A percentile compares a stretch with the other conserved stretches of the same genome.
phyloP scores from a whole-genome alignment of 2,888 invertebrate species.

The Drosophila quinaria region DNA sequence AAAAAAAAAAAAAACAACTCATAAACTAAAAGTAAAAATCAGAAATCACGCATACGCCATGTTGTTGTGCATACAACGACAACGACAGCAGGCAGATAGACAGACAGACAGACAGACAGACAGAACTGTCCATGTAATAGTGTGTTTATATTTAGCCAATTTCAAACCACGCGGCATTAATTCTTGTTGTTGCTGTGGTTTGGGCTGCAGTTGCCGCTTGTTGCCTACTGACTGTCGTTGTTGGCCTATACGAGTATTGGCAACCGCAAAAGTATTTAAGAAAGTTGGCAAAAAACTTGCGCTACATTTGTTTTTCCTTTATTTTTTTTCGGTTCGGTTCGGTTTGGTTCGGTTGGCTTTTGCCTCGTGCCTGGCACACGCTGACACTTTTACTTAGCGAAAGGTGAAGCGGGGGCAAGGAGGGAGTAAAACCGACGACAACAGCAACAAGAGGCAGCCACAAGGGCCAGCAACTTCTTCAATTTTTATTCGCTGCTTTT shows the following conservation, averaged over 20 bases:
- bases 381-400: conserved; percentile 77
- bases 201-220: conserved; percentile 10
- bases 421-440: background rate
- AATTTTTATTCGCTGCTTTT: conserved; percentile 16
- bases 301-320: conserved; percentile 31
- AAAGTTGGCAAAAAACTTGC: conserved; percentile 65
- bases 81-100: background rate
- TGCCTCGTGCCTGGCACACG: conserved; percentile 71
- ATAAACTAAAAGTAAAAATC: conserved; percentile 34
- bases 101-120: background rate
- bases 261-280: conserved; percentile 78
- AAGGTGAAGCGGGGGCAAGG: background rate
- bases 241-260: conserved; percentile 16
- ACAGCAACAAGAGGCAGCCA: conserved; percentile 19
- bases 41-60: conserved; percentile 72
- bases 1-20: conserved; percentile 25
- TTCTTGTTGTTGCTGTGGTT: conserved; percentile 46
- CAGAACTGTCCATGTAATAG: conserved; percentile 20
- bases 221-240: conserved; percentile 3
- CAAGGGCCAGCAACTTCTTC: conserved; percentile 25
- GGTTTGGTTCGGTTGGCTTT: background rate
- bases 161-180: conserved; percentile 61
- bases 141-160: conserved; percentile 57
- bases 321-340: conserved; percentile 16
- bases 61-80: conserved; percentile 13